A percentile compares a stretch with the other conserved stretches of the same genome.
Evolutionary conservation across 2,797 vertebrate genomes (phyloP).

Genomic region (Onychomys leucogaster): DNA sequence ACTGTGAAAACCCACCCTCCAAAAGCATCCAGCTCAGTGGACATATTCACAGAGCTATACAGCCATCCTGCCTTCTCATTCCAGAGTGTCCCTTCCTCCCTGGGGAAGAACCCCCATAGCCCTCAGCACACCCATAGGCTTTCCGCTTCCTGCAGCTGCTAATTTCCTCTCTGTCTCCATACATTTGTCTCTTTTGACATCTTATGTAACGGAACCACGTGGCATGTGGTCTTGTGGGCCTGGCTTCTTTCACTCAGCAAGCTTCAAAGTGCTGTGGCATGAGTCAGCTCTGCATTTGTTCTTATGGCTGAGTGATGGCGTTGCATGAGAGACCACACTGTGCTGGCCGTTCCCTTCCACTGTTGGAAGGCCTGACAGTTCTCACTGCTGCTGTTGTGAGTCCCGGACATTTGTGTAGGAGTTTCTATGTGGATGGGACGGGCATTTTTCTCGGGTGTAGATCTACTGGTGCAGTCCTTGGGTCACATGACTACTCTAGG

Average conservation of each 20-base stretch:
- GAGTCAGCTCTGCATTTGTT: not conserved
- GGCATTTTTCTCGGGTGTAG: not conserved
- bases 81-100: not conserved
- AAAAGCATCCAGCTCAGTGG: not conserved
- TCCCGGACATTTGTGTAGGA: not conserved
- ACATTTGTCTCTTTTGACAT: not conserved
- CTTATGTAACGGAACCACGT: not conserved
- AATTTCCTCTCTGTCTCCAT: not conserved
- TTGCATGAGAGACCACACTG: accelerated
- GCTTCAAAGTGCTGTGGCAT: not conserved
- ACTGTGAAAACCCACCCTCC: not conserved
- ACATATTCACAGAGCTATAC: not conserved
- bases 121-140: not conserved
- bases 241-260: not conserved
- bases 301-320: accelerated
- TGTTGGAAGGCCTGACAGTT: not conserved
- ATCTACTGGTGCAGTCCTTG: not conserved
- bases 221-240: not conserved
- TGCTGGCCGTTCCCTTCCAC: accelerated
- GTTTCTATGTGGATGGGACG: not conserved
- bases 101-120: not conserved
- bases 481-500: not conserved
- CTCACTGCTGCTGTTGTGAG: not conserved
- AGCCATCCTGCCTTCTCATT: not conserved
- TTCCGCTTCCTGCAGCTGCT: not conserved